Conservation (phyloP, 2,888 invertebrate genomes). For the Lasioglossum lativentre region DNA sequence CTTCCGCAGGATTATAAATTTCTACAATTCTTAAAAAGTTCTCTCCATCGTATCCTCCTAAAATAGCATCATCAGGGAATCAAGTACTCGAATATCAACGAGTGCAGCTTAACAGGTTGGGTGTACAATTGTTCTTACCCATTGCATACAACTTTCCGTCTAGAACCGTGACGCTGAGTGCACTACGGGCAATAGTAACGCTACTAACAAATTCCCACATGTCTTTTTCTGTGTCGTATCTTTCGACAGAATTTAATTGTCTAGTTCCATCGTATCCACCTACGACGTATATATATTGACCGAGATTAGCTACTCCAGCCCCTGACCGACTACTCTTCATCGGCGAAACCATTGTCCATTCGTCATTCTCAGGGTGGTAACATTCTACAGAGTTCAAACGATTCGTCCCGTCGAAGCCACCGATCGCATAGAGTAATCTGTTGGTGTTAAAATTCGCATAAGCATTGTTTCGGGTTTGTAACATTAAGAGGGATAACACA, state of each 20-base stretch:
- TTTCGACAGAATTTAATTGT: constrained; percentile 94
- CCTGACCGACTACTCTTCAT: constrained; percentile 94
- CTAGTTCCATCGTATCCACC: constrained; percentile 96
- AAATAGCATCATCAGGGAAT: constrained; percentile 68
- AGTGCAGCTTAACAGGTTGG: neutral
- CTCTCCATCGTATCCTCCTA: constrained; percentile 95
- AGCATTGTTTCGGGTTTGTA: neutral
- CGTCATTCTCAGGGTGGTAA: constrained; percentile 96
- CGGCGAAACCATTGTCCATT: constrained; percentile 93
- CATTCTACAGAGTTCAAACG: constrained; percentile 93
- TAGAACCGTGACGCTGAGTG: constrained; percentile 94
- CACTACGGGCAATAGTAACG: constrained; percentile 93
- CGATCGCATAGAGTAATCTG: constrained; percentile 90
- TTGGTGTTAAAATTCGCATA: neutral
- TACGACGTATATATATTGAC: constrained; percentile 95
- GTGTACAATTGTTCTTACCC: constrained; percentile 86
- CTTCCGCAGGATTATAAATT: constrained; percentile 92
- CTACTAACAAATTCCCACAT: constrained; percentile 92
- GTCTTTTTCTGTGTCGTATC: constrained; percentile 93
- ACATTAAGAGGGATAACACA: neutral
- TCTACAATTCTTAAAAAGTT: constrained; percentile 94
- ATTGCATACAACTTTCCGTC: constrained; percentile 96
- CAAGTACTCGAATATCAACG: neutral
- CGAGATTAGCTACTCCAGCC: constrained; percentile 94
- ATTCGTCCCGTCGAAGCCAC: constrained; percentile 94